A percentile compares a stretch with the other conserved stretches of the same genome.
These are phyloP conservation scores for Gryllus bimaculatus DNA, from an alignment of 1,140 invertebrate genomes.

Conservation along the genomic window DNA sequence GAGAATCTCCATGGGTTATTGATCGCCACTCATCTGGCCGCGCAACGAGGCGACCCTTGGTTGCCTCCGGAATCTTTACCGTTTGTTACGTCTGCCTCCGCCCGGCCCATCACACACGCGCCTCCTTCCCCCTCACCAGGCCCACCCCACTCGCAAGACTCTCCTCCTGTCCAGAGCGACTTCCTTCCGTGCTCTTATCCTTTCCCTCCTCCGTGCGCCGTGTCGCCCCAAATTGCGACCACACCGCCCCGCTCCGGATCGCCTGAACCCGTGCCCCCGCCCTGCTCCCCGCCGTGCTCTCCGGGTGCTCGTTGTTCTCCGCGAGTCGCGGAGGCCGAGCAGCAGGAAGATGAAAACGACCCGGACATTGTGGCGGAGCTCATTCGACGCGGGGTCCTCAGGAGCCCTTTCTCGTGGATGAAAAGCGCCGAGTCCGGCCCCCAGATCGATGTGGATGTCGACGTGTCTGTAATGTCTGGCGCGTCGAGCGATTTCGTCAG, in stretches of 20 bases:
- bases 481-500: background rate
- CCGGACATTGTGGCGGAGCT: background rate
- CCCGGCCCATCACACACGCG: background rate
- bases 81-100: background rate
- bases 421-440: background rate
- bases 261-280: background rate
- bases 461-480: too few relatives aligned
- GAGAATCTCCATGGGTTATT: background rate
- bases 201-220: background rate
- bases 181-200: background rate
- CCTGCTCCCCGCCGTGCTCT: background rate
- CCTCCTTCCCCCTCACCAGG: background rate
- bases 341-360: background rate
- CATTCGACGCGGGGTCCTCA: background rate
- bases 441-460: background rate
- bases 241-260: background rate
- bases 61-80: background rate
- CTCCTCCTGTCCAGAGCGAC: background rate
- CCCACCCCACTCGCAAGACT: background rate
- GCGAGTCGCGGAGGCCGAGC: background rate
- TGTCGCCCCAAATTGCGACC: background rate
- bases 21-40: background rate
- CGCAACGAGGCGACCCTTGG: background rate
- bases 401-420: background rate
- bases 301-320: background rate